A percentile compares a stretch with the other conserved stretches of the same genome.
phyloP scores from a whole-genome alignment of 2,797 vertebrate species.

The Artibeus jamaicensis region DNA sequence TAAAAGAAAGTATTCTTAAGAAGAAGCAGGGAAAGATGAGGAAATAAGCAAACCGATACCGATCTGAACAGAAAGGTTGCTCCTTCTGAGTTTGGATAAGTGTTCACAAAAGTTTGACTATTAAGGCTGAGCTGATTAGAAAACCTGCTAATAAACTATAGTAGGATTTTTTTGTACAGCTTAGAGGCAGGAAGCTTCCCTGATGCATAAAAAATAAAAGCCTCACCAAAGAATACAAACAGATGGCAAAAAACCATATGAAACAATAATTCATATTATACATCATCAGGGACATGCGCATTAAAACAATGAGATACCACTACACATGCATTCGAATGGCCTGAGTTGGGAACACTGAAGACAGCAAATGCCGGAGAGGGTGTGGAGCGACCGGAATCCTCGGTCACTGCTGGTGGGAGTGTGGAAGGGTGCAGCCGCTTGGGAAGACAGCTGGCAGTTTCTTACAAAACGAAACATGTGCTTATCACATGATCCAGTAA shows the following conservation, averaged over 20 bases:
- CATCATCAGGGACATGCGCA: not conserved
- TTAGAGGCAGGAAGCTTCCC: not conserved
- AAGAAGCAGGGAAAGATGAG: not conserved
- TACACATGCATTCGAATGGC: not conserved
- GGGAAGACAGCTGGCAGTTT: not conserved
- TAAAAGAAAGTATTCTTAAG: not conserved
- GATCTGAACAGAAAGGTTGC: not conserved
- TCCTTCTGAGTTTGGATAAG: not conserved
- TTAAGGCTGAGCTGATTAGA: not conserved
- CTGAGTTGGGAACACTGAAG: not conserved
- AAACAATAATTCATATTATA: not conserved
- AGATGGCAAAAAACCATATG: not conserved
- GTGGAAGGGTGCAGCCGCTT: not conserved
- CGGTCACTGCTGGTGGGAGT: accelerated
- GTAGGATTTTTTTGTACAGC: not conserved
- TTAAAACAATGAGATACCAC: not conserved
- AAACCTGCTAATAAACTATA: not conserved
- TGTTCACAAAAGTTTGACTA: not conserved
- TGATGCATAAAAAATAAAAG: no score
- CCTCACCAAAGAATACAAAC: not conserved
- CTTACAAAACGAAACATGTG: not conserved
- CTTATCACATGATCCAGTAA: not conserved
- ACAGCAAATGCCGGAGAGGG: not conserved
- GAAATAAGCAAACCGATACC: not conserved
- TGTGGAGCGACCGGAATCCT: not conserved